A percentile compares a stretch with the other conserved stretches of the same genome.
Evolutionary conservation across 2,797 vertebrate species (phyloP).

Genomic region (Sebastes paucispinis): DNA sequence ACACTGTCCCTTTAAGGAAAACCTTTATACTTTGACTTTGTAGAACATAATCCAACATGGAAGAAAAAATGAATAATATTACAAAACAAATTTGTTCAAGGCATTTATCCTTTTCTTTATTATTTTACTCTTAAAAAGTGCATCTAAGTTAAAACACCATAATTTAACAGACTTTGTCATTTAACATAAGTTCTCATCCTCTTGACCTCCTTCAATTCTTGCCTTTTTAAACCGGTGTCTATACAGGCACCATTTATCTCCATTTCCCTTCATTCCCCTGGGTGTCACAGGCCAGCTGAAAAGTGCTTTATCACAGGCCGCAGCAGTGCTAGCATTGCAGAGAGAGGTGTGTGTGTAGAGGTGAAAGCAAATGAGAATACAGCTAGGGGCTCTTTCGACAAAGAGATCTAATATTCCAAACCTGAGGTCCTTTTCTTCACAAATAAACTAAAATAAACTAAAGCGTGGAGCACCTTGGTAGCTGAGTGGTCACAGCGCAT

Average conservation of each 20-base stretch:
- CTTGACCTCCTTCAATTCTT: constrained; percentile 18
- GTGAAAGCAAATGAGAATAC: constrained; percentile 33
- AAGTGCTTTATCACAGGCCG: constrained; percentile 46
- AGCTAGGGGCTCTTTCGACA: not conserved
- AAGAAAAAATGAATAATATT: not conserved
- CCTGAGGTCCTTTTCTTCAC: not conserved
- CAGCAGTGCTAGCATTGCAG: constrained; percentile 24
- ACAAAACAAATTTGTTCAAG: not conserved
- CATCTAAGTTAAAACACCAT: not conserved
- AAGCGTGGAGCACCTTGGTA: too few species aligned
- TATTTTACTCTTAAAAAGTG: not conserved
- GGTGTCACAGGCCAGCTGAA: constrained; percentile 10
- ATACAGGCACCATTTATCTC: constrained; percentile 36
- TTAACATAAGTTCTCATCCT: not conserved
- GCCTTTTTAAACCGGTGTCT: constrained; percentile 7
- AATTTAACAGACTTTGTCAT: not conserved
- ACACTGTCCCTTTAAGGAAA: not conserved
- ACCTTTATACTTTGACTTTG: not conserved
- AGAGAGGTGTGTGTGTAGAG: constrained; percentile 2
- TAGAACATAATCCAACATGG: not conserved
- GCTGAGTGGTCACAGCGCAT: too few species aligned
- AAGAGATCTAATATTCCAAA: constrained; percentile 8
- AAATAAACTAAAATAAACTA: too few species aligned
- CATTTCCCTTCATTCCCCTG: constrained; percentile 16
- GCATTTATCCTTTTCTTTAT: not conserved